Conservation (phyloP, 2,888 invertebrate genomes). For the Harpalus rubripes region DNA sequence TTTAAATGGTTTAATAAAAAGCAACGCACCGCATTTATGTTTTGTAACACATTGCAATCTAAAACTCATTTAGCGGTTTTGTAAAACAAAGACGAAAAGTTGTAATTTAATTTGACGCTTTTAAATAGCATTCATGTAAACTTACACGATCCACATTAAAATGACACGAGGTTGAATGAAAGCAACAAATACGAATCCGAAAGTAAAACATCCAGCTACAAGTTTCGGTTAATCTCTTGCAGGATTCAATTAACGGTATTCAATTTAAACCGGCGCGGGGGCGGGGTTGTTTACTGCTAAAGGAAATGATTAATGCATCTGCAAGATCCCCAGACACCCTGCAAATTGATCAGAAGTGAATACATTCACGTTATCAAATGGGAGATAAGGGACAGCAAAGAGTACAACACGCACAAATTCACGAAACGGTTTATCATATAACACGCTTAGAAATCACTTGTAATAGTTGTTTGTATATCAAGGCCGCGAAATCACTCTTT, state of each 20-base stretch:
- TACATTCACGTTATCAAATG: neutral
- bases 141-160: too few species aligned
- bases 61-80: constrained; percentile 23
- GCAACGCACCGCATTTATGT: too few species aligned
- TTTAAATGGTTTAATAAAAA: too few species aligned
- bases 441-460: too few species aligned
- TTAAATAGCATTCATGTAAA: too few species aligned
- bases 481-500: too few species aligned
- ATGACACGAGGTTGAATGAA: neutral
- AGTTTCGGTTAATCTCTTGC: constrained; percentile 58
- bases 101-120: constrained; percentile 5
- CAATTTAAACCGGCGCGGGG: constrained; percentile 50
- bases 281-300: constrained; percentile 57
- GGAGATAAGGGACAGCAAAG: neutral
- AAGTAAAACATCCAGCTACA: neutral
- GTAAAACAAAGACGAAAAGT: constrained; percentile 22
- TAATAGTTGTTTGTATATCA: too few species aligned
- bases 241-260: constrained; percentile 65
- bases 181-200: neutral
- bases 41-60: neutral
- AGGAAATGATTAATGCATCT: constrained; percentile 65
- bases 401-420: too few species aligned
- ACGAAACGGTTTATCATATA: too few species aligned
- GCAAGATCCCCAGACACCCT: neutral
- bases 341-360: constrained; percentile 5